Percentiles rank a stretch among this genome's conserved stretches.
Evolutionary conservation across 1,140 invertebrate species (phyloP).

Genomic region (Drosophila pandora): DNA sequence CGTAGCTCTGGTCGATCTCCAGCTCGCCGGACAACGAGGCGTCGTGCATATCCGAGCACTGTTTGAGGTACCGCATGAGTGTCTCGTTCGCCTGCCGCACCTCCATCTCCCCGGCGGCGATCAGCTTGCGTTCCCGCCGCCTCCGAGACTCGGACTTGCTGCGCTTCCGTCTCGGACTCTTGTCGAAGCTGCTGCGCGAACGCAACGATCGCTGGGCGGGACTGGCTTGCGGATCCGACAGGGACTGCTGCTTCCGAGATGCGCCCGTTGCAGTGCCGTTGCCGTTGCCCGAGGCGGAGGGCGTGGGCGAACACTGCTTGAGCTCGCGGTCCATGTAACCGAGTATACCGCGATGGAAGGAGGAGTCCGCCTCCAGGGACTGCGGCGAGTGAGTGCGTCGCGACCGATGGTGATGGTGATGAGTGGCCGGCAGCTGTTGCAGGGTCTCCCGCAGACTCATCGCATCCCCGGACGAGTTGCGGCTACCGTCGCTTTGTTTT

Average conservation of each 20-base stretch:
- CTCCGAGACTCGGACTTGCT: constrained; percentile 83
- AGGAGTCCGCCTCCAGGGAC: constrained; percentile 63
- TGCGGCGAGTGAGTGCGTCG: constrained; percentile 69
- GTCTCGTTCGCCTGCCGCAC: constrained; percentile 83
- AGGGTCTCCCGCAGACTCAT: constrained; percentile 77
- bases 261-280: constrained; percentile 32
- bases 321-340: constrained; percentile 82
- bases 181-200: constrained; percentile 78
- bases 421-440: constrained; percentile 75
- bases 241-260: constrained; percentile 73
- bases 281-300: constrained; percentile 57
- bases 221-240: constrained; percentile 83
- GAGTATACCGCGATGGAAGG: constrained; percentile 78
- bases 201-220: constrained; percentile 81
- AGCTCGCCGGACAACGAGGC: constrained; percentile 82
- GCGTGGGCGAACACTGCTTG: constrained; percentile 76
- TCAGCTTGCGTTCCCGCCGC: constrained; percentile 77
- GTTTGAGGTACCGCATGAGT: constrained; percentile 82
- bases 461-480: constrained; percentile 78
- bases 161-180: constrained; percentile 83
- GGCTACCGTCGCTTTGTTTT: constrained; percentile 75
- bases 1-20: constrained; percentile 82
- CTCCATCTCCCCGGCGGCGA: constrained; percentile 83
- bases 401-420: constrained; percentile 65
- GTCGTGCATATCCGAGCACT: constrained; percentile 83